These are phyloP conservation scores for Etheostoma spectabile DNA, from an alignment of 2,113 vertebrate species.

Conservation along the genomic window DNA sequence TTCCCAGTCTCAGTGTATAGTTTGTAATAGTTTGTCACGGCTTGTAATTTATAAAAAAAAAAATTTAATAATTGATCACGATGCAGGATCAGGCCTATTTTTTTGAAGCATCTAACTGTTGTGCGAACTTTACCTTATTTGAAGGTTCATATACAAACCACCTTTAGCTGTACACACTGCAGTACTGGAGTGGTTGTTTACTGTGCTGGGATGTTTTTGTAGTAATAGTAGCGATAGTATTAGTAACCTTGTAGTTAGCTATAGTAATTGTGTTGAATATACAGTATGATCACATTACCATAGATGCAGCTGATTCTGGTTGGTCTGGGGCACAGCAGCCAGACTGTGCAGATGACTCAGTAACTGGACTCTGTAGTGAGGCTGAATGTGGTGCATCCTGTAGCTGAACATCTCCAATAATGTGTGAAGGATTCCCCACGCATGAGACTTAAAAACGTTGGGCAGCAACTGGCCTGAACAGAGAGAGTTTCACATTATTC, in stretches of 20 bases:
- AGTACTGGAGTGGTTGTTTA: neutral
- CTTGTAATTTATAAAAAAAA: too few species aligned
- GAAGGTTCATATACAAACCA: neutral
- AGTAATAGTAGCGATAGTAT: neutral
- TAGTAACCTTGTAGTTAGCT: neutral
- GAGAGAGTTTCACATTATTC: neutral
- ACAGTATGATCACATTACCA: conserved; percentile 78
- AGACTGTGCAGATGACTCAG: conserved; percentile 97
- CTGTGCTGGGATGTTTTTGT: neutral
- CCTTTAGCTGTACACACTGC: too few species aligned
- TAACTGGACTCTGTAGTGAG: conserved; percentile 97
- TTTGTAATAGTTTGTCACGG: too few species aligned
- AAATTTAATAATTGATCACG: too few species aligned
- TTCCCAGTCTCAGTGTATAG: too few species aligned
- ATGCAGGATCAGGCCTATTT: too few species aligned
- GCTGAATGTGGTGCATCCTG: conserved; percentile 99
- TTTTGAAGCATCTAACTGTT: too few species aligned
- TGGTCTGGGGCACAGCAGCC: conserved; percentile 96
- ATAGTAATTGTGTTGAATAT: neutral
- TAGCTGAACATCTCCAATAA: conserved; percentile 99
- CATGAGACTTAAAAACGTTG: conserved; percentile 97
- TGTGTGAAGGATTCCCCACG: conserved; percentile 97
- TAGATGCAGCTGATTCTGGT: conserved; percentile 98
- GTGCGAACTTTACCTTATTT: too few species aligned
- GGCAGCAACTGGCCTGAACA: conserved; percentile 93